phyloP scores from a whole-genome alignment of 1,140 invertebrate species.

The Sweltsa coloradensis region DNA sequence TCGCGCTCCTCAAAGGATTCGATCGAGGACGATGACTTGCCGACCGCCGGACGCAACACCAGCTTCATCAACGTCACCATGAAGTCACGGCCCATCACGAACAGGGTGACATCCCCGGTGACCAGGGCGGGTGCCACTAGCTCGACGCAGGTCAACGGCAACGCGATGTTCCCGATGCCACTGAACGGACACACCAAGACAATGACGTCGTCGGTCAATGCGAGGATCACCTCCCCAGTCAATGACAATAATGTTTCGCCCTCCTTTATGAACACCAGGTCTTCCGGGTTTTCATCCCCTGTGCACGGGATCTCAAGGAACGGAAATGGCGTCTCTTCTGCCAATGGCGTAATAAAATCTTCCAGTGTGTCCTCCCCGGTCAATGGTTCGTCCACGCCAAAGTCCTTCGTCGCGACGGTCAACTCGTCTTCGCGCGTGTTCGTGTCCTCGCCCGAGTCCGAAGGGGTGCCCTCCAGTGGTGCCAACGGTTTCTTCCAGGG shows the following conservation, averaged over 20 bases:
- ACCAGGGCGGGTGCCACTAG: conserved; percentile 21
- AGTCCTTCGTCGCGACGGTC: conserved; percentile 24
- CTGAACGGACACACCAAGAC: conserved; percentile 15
- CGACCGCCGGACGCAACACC: conserved; percentile 41
- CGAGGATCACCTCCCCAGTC: no score
- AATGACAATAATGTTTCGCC: no score
- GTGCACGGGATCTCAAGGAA: no score
- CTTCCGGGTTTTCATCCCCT: no score
- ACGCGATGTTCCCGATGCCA: background rate
- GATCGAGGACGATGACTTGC: conserved; percentile 36
- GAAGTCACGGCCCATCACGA: conserved; percentile 43
- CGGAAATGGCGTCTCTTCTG: no score
- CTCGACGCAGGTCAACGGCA: background rate
- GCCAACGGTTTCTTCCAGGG: conserved; percentile 27
- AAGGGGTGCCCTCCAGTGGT: conserved; percentile 7
- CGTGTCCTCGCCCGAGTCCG: conserved; percentile 20
- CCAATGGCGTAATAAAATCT: no score
- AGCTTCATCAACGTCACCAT: conserved; percentile 67
- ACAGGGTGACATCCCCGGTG: conserved; percentile 14
- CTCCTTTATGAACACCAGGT: no score
- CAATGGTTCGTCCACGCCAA: conserved; percentile 27
- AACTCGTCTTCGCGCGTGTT: conserved; percentile 25
- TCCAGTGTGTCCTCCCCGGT: no score
- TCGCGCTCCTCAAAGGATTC: conserved; percentile 61
- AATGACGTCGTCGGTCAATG: no score